A percentile compares a stretch with the other conserved stretches of the same genome.
Conservation (phyloP, 35 echinoderm and acorn worm species). For the Strongylocentrotus purpuratus region DNA sequence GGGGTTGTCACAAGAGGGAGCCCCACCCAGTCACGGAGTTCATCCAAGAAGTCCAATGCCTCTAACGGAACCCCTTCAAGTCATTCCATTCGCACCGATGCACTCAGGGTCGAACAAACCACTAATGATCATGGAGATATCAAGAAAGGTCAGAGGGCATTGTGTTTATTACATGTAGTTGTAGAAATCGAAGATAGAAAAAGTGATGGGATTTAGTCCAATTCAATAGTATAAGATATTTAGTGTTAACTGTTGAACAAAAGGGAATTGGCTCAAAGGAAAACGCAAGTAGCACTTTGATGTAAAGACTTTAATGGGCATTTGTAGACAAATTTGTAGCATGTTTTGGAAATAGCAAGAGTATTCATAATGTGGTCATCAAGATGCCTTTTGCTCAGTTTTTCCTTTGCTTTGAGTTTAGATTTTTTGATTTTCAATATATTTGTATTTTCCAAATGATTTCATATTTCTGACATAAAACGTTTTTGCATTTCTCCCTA, state of each 20-base stretch:
- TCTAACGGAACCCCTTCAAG: slow-evolving; percentile 95
- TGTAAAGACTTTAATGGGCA: too few relatives aligned
- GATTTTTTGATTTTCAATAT: neutral
- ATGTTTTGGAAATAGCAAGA: neutral
- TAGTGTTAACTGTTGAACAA: too few relatives aligned
- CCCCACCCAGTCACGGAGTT: slow-evolving; percentile 88
- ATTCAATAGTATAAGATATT: too few relatives aligned
- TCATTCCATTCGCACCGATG: slow-evolving; percentile 82
- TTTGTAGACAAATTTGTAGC: too few relatives aligned
- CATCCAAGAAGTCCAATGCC: slow-evolving; percentile 97
- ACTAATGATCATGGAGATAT: slow-evolving; percentile 14
- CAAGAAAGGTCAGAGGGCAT: slow-evolving; percentile 7
- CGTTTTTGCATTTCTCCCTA: neutral
- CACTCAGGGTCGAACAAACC: slow-evolving; percentile 51
- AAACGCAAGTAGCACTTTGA: too few relatives aligned
- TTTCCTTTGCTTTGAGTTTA: neutral
- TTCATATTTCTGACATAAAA: neutral
- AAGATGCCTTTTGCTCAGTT: neutral
- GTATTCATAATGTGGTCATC: neutral
- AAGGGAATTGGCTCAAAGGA: too few relatives aligned
- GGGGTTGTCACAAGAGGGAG: slow-evolving; percentile 54
- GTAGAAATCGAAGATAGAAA: too few relatives aligned
- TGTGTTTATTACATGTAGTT: too few relatives aligned
- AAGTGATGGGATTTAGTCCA: too few relatives aligned
- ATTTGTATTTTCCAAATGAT: too few relatives aligned